A percentile compares a stretch with the other conserved stretches of the same genome.
Conservation (phyloP, 2,797 vertebrate species). For the Halcyon smyrnensis region DNA sequence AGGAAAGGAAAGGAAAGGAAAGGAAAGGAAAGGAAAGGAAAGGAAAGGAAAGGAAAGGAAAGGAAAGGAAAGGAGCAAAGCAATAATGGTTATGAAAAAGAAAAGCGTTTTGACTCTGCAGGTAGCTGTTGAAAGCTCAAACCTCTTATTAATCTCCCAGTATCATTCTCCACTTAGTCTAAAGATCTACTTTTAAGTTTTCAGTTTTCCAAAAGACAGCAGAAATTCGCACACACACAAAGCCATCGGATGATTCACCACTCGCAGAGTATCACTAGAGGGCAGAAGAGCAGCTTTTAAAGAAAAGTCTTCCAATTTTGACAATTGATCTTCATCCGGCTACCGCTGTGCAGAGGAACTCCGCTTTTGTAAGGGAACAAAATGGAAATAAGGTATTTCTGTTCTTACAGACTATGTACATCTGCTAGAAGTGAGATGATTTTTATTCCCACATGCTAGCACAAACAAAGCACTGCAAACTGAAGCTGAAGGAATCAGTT, state of each 20-base stretch:
- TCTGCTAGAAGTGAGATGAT: not conserved
- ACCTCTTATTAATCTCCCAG: not conserved
- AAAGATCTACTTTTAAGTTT: not conserved
- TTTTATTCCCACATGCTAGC: not conserved
- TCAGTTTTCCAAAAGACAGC: not conserved
- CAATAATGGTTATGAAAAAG: not conserved
- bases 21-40: no score
- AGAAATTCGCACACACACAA: not conserved
- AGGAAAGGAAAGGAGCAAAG: no score
- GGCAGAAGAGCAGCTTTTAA: slow-evolving; percentile 29
- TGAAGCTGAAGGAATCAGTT: not conserved
- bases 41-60: no score
- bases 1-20: fast-evolving
- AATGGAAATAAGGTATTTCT: not conserved
- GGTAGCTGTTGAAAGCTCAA: not conserved
- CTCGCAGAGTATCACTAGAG: not conserved
- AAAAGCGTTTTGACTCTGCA: not conserved
- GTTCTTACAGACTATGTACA: not conserved
- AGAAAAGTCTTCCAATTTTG: not conserved
- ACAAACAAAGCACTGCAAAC: not conserved
- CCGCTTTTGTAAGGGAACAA: not conserved
- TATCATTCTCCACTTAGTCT: not conserved
- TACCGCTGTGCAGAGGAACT: not conserved
- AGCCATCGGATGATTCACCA: not conserved
- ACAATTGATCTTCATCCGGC: not conserved